Evolutionary conservation across 2,888 invertebrate species (phyloP), one percentile per base, ranked within the genome.

Genomic region (Diachrysia chrysitis): DNA sequence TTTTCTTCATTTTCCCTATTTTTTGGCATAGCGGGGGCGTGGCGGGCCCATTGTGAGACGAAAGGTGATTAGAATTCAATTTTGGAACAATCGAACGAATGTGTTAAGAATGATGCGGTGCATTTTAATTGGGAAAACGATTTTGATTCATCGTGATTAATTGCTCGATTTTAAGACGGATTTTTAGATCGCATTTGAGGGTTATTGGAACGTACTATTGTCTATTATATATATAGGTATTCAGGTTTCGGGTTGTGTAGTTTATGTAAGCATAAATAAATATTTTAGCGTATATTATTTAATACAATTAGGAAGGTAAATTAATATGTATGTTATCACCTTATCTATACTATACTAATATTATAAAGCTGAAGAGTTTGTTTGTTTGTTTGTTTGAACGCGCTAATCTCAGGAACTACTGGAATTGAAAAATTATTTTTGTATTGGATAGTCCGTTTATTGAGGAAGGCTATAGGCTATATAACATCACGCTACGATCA

Each of bases 31-130:
- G 72, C 73, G 79, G 83, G 86, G 89, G 88, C 78, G 84, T 81
- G 79, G 69, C 83, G 87, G 82, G 84, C 48, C 93, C 90, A 92
- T 95, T 95, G 94, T 95, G 87, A 92, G 54, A 46, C 58, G 76
- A 92, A 91, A 91, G 94, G 94, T 94, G 93, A 95, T 95, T 95
- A 95, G 95, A 95, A 95, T 95, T 95, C 95, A 95, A 95, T 95
- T 94, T 95, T 90, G 89, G 94, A 91, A 95, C 95, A 95, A 94
- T 95, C 92, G 87, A 81, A 83, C 83, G 86, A 89, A 91, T 93
- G 92, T 93, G 92, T 92, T 87, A 83, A 88, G 89, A 90, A 88
- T 86, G 89, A 89, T 90, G 91, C 89, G 91, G 92, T 94, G 95
- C 94, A 94, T 95, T 93, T 92, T 95, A 95, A 95, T 95, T 94